A percentile compares a stretch with the other conserved stretches of the same genome.
These are phyloP conservation scores for Caenorhabditis parvicauda DNA, from an alignment of 2,888 invertebrate genomes.

Conservation along the genomic window DNA sequence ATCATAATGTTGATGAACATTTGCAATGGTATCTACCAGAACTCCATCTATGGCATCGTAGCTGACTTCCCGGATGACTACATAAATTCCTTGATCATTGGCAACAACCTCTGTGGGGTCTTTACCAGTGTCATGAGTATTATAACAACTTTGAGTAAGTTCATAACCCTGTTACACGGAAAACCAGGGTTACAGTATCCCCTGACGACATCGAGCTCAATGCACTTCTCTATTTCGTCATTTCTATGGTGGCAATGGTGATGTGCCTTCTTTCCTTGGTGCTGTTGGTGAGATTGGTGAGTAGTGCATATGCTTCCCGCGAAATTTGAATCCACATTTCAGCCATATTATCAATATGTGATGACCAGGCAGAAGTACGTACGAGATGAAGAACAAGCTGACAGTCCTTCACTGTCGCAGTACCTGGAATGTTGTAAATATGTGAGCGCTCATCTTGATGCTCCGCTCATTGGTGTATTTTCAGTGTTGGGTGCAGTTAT, in stretches of 20 bases:
- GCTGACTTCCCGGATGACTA: conserved; percentile 80
- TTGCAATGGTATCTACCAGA: conserved; percentile 89
- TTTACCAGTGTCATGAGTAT: conserved; percentile 60
- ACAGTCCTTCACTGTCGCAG: conserved; percentile 29
- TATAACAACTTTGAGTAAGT: conserved; percentile 51
- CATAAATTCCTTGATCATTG: conserved; percentile 86
- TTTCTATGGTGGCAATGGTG: conserved; percentile 84
- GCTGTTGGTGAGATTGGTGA: conserved; percentile 85
- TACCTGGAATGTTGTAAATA: conserved; percentile 36
- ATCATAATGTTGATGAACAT: conserved; percentile 68
- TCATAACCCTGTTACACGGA: not conserved
- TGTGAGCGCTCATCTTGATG: conserved; percentile 8
- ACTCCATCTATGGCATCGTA: conserved; percentile 93
- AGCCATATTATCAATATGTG: conserved; percentile 41
- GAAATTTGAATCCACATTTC: conserved; percentile 6
- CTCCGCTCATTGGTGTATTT: conserved; percentile 1
- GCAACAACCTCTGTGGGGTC: conserved; percentile 62
- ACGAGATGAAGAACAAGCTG: conserved; percentile 21
- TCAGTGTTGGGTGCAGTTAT: conserved; percentile 74
- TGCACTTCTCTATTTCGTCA: conserved; percentile 94
- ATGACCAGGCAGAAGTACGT: conserved; percentile 27
- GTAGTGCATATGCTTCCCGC: too few relatives aligned
- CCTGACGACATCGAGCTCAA: conserved; percentile 65
- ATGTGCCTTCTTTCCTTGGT: conserved; percentile 93
- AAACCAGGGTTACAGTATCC: conserved; percentile 28